Evolutionary conservation across 2,888 invertebrate genomes (phyloP).

Genomic region (Netelia fuscicornis): DNA sequence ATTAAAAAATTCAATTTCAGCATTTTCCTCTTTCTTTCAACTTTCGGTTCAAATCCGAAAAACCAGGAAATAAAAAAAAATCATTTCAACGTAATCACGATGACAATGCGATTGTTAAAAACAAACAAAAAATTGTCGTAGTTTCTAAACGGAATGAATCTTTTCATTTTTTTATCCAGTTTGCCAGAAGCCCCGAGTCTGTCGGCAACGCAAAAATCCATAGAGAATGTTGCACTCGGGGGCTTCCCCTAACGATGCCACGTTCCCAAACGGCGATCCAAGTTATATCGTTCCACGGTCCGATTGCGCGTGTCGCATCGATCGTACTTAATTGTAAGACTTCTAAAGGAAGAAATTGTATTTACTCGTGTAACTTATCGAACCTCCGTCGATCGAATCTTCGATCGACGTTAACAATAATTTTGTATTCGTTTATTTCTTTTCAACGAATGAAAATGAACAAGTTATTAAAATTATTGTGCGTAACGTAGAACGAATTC

Average conservation of each 20-base stretch:
- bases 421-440: no score
- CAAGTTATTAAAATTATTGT: no score
- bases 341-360: constrained; percentile 33
- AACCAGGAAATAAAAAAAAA: background rate
- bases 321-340: constrained; percentile 59
- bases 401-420: background rate
- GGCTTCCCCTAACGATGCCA: constrained; percentile 47
- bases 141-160: background rate
- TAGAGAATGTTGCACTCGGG: constrained; percentile 21
- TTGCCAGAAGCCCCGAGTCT: constrained; percentile 58
- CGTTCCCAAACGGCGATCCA: constrained; percentile 7
- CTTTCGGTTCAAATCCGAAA: background rate
- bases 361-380: background rate
- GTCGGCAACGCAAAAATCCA: constrained; percentile 36
- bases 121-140: background rate
- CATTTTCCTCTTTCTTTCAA: background rate
- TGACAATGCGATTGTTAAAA: background rate
- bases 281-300: constrained; percentile 11
- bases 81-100: background rate
- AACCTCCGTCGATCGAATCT: background rate
- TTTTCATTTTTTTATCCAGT: constrained; percentile 23
- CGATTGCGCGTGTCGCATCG: constrained; percentile 54
- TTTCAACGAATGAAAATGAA: no score
- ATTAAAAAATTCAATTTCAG: background rate
- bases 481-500: no score